Evolutionary conservation across 37 sponge, comb jelly and placozoan genomes (phyloP).

Genomic region (Agelas oroides): DNA sequence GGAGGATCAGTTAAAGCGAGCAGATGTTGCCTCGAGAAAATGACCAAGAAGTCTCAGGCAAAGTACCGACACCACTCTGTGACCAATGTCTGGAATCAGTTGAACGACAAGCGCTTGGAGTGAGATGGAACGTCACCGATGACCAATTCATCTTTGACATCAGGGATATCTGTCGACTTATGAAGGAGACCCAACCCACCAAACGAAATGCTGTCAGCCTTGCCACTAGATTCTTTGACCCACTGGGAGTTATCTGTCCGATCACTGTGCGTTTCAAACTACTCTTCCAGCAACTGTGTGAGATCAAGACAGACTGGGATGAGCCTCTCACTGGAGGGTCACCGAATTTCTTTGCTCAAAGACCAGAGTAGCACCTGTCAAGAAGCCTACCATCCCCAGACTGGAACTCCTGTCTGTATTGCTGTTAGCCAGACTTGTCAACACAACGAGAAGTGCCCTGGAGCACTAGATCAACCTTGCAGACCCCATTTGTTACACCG

Average conservation of each 20-base stretch:
- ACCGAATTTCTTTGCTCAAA: too few relatives aligned
- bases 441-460: background rate
- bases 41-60: too few relatives aligned
- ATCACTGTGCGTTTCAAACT: too few relatives aligned
- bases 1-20: slow-evolving; percentile 7
- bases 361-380: slow-evolving; percentile 30
- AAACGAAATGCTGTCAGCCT: background rate
- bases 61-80: too few relatives aligned
- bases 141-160: slow-evolving; percentile 11
- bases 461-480: background rate
- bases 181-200: background rate
- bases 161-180: slow-evolving; percentile 2
- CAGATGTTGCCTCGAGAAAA: background rate
- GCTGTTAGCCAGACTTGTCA: slow-evolving; percentile 11
- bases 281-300: too few relatives aligned
- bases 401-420: slow-evolving; percentile 47
- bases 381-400: slow-evolving; percentile 22
- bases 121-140: background rate
- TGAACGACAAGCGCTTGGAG: background rate
- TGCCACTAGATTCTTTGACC: background rate
- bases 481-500: too few relatives aligned
- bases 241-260: background rate
- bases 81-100: too few relatives aligned
- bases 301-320: too few relatives aligned
- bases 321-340: too few relatives aligned